Evolutionary conservation across 2,888 invertebrate species (phyloP).

Genomic region (Bembecia ichneumoniformis): DNA sequence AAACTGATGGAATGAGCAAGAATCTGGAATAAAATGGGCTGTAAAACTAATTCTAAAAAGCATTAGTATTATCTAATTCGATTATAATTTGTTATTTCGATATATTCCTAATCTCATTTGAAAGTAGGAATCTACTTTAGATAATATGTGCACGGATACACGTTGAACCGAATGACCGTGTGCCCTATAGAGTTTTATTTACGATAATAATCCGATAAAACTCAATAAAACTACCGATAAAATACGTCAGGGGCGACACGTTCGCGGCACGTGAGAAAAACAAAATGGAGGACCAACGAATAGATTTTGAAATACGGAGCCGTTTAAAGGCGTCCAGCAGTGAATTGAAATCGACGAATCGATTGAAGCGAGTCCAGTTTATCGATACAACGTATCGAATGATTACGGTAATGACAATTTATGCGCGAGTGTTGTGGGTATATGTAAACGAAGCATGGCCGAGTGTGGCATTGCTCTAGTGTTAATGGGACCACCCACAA

Average conservation of each 20-base stretch:
- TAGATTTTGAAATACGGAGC: slow-evolving; percentile 23
- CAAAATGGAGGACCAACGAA: slow-evolving; percentile 22
- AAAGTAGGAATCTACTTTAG: too few species aligned
- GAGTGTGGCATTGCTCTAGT: slow-evolving; percentile 38
- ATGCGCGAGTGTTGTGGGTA: slow-evolving; percentile 48
- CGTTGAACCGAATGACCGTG: not conserved
- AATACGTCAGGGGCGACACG: slow-evolving; percentile 35
- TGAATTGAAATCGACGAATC: slow-evolving; percentile 39
- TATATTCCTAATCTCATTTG: too few species aligned
- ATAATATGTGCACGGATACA: too few species aligned
- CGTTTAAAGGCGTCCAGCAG: slow-evolving; percentile 41
- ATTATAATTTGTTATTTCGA: too few species aligned
- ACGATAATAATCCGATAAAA: slow-evolving; percentile 48
- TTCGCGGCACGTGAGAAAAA: slow-evolving; percentile 22
- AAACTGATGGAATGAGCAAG: too few species aligned
- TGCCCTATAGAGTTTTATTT: slow-evolving; percentile 25
- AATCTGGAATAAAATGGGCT: too few species aligned
- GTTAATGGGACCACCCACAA: slow-evolving; percentile 56
- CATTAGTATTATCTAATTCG: too few species aligned
- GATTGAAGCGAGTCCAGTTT: slow-evolving; percentile 40
- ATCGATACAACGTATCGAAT: slow-evolving; percentile 54
- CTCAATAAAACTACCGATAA: slow-evolving; percentile 45
- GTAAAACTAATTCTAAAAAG: too few species aligned
- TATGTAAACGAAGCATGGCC: slow-evolving; percentile 56
- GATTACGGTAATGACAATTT: slow-evolving; percentile 68